These are phyloP conservation scores for Zeuzera pyrina DNA, from an alignment of 2,888 invertebrate species.

Conservation along the genomic window DNA sequence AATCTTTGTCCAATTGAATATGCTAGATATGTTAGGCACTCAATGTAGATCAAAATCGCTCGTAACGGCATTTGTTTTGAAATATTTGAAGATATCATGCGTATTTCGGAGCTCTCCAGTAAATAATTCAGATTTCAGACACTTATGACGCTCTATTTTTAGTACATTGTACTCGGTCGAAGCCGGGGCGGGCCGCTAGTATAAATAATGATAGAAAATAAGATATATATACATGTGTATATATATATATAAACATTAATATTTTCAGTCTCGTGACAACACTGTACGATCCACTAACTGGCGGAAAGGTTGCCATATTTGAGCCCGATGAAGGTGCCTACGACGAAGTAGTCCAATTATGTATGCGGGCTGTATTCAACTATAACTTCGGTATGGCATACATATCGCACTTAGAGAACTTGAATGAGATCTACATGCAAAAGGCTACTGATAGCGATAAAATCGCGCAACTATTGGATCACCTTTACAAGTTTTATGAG, in stretches of 20 bases:
- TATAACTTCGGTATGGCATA: slow-evolving; percentile 71
- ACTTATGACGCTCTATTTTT: too few species aligned
- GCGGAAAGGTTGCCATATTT: slow-evolving; percentile 61
- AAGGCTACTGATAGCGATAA: slow-evolving; percentile 54
- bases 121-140: too few species aligned
- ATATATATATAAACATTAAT: slow-evolving; percentile 8
- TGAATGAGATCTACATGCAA: slow-evolving; percentile 77
- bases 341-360: slow-evolving; percentile 67
- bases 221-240: too few species aligned
- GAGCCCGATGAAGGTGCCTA: slow-evolving; percentile 70
- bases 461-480: slow-evolving; percentile 70
- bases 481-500: slow-evolving; percentile 71
- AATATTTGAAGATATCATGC: too few species aligned
- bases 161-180: too few species aligned
- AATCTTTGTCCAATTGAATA: too few species aligned
- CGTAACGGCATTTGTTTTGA: too few species aligned
- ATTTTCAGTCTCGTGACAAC: slow-evolving; percentile 76
- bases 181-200: too few species aligned
- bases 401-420: slow-evolving; percentile 72
- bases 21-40: too few species aligned
- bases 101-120: too few species aligned
- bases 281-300: slow-evolving; percentile 68
- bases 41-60: too few species aligned
- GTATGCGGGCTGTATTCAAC: slow-evolving; percentile 75
- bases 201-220: too few species aligned